Percentiles rank a stretch among this genome's conserved stretches.
Evolutionary conservation across 2,113 vertebrate species (phyloP).

Genomic region (Crotalus viridis): DNA sequence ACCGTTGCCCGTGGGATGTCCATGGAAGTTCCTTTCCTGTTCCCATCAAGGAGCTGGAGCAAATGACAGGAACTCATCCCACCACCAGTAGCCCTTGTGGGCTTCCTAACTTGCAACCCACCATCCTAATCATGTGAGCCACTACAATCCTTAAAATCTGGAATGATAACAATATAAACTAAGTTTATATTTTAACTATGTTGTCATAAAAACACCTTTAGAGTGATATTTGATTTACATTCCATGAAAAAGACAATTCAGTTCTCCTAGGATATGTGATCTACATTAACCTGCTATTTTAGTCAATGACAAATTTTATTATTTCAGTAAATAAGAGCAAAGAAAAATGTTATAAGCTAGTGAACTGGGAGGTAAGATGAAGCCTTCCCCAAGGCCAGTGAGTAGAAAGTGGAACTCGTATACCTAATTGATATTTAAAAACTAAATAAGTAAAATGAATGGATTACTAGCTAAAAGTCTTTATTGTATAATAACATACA

Average conservation of each 20-base stretch:
- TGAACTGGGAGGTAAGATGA: conserved; percentile 29
- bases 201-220: conserved; percentile 15
- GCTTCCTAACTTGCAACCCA: neutral
- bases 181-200: neutral
- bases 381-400: conserved; percentile 40
- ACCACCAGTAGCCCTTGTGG: neutral
- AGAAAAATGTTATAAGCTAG: conserved; percentile 9
- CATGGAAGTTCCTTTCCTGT: neutral
- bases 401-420: neutral
- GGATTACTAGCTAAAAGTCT: conserved; percentile 31
- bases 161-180: neutral
- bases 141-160: neutral
- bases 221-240: conserved; percentile 52
- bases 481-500: conserved; percentile 12
- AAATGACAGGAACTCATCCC: neutral
- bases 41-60: neutral
- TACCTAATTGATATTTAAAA: conserved; percentile 47
- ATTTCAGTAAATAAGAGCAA: conserved; percentile 43
- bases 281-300: conserved; percentile 44
- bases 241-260: conserved; percentile 40
- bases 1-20: neutral
- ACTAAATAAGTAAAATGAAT: conserved; percentile 46
- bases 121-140: neutral
- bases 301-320: conserved; percentile 42
- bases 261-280: conserved; percentile 33